These are phyloP conservation scores for Xenopus tropicalis DNA, from an alignment of 2,113 vertebrate species.

Conservation along the genomic window UCB_Xtro_10.0 CM004445.2:141558001-141558500, in stretches of 20 bases:
- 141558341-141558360: no score
- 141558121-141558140: constrained; percentile 33
- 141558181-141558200: constrained; percentile 13
- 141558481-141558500: no score
- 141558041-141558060: no score
- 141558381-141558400: no score
- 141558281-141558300: not conserved
- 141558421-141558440: no score
- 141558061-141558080: no score
- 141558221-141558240: not conserved
- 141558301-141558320: not conserved
- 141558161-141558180: constrained; percentile 22
- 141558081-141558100: not conserved
- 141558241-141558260: not conserved
- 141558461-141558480: no score
- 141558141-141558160: constrained; percentile 42
- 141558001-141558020: no score
- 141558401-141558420: no score
- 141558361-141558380: no score
- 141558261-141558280: not conserved
- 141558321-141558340: constrained; percentile 4
- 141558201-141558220: constrained; percentile 35
- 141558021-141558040: no score
- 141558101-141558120: not conserved
- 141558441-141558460: no score